phyloP scores from a whole-genome alignment of 1,140 invertebrate genomes.

The Stegodyphus mimosarum region DNA sequence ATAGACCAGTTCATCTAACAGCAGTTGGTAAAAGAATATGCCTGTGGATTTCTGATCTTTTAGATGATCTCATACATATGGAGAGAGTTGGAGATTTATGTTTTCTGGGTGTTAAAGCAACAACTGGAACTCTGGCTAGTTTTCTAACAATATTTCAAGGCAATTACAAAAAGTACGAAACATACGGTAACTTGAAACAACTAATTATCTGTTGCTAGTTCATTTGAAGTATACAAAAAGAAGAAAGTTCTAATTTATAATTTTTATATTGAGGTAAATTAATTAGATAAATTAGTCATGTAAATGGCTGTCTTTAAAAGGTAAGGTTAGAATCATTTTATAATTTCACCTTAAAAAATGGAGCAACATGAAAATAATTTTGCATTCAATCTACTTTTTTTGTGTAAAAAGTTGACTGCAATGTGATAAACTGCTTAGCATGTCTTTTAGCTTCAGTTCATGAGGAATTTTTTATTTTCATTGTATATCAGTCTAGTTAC shows the following conservation, averaged over 20 bases:
- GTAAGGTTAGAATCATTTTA: constrained; percentile 63
- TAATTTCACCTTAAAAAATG: too few species aligned
- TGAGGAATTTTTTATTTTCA: constrained; percentile 73
- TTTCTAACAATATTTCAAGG: constrained; percentile 94
- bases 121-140: constrained; percentile 97
- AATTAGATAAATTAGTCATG: constrained; percentile 85
- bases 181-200: background rate
- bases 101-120: constrained; percentile 97
- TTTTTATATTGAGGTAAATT: constrained; percentile 73
- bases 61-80: constrained; percentile 92
- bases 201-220: too few species aligned
- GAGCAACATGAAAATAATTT: background rate
- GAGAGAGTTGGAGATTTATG: constrained; percentile 79
- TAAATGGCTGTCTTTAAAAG: constrained; percentile 87
- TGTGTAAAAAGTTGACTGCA: constrained; percentile 87
- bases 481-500: too few species aligned
- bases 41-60: constrained; percentile 94
- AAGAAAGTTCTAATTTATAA: too few species aligned
- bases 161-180: constrained; percentile 77
- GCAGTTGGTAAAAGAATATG: constrained; percentile 97
- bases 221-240: too few species aligned
- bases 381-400: background rate
- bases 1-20: constrained; percentile 91
- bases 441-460: constrained; percentile 88
- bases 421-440: constrained; percentile 80